Conservation (phyloP, 2,888 invertebrate genomes). For the Dasysyrphus albostriatus region DNA sequence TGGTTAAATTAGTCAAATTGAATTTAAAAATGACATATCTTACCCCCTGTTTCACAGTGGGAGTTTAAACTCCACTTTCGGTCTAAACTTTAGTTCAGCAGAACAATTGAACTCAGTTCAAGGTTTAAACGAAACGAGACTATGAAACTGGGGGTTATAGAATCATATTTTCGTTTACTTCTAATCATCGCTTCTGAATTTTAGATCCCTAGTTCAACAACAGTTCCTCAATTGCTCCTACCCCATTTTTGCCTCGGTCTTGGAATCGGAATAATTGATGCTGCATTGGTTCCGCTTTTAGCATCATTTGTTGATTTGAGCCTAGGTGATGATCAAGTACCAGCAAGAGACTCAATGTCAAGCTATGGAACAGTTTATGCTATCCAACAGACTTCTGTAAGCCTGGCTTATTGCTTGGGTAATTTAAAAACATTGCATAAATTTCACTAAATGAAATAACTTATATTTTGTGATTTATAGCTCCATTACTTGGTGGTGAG, state of each 20-base stretch:
- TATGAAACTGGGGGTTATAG: not conserved
- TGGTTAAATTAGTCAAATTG: too few species aligned
- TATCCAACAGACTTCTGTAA: slow-evolving; percentile 92
- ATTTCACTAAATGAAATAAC: not conserved
- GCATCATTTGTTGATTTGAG: slow-evolving; percentile 89
- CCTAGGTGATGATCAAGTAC: slow-evolving; percentile 80
- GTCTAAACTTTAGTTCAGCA: too few species aligned
- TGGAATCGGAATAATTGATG: slow-evolving; percentile 92
- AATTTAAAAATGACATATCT: too few species aligned
- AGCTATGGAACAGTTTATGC: slow-evolving; percentile 93
- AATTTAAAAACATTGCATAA: not conserved
- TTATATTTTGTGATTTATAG: slow-evolving; percentile 82
- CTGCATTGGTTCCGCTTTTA: slow-evolving; percentile 90
- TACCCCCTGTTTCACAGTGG: too few species aligned
- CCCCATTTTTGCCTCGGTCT: slow-evolving; percentile 92
- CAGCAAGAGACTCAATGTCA: slow-evolving; percentile 81
- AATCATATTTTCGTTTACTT: not conserved
- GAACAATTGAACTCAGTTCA: too few species aligned
- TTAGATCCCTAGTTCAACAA: slow-evolving; percentile 87
- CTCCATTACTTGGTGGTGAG: slow-evolving; percentile 90
- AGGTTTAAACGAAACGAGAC: too few species aligned
- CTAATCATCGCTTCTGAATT: not conserved
- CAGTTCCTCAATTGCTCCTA: slow-evolving; percentile 87
- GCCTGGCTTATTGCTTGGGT: slow-evolving; percentile 92
- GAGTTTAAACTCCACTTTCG: too few species aligned